Base-by-base conservation (phyloP, 2,888 invertebrate species). In the Ganaspis brasiliensis region DNA sequence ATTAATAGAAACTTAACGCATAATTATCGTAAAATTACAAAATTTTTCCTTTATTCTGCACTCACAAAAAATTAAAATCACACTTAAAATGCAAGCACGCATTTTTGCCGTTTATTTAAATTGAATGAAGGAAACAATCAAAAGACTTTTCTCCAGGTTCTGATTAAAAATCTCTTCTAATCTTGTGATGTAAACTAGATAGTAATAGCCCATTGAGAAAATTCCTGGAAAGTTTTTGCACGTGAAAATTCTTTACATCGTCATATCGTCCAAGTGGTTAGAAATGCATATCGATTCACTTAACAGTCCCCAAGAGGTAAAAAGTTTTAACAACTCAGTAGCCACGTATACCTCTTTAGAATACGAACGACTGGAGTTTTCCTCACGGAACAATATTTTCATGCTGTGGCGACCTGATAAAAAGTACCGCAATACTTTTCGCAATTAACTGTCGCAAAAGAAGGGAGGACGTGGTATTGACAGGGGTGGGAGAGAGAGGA, bases 401-500 rank as follows among this genome's bases (percentile, higher is more conserved):
- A 83, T 84, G 83, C 81, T 85, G 78, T 79, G 81, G 85, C 84
- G 82, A 86, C 78, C 81, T 80, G 86, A 87, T 88, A 87, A 89
- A 89, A 89, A 88, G 83, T 83, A 77, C 80, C 76, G 82, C 83
- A 87, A 88, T 87, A 86, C 85, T 86, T 85, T 82, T 74, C 79
- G 87, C 88, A 89, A 90, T 88, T 89, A 89, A 87, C 84, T 86
- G 85, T 80, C 81, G 81, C 76, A 81, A n/a, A n/a, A 74, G 57
- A 80, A 75, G 73, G 71, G 73, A 70, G 73, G 56, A 67, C 35
- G 67, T 74, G 71, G 55, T 37, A 73, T 73, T 35, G 63, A 71
- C 59, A 61, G 19, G 21, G 49, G 19, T 40, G 56, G 45, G 35
- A 16, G 14, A 37, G 40, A 24, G 19, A 26, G 61, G 70, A 55